Base-by-base conservation (phyloP, 2,797 vertebrate genomes). In the Lepidocolaptes lacrymiger region DNA sequence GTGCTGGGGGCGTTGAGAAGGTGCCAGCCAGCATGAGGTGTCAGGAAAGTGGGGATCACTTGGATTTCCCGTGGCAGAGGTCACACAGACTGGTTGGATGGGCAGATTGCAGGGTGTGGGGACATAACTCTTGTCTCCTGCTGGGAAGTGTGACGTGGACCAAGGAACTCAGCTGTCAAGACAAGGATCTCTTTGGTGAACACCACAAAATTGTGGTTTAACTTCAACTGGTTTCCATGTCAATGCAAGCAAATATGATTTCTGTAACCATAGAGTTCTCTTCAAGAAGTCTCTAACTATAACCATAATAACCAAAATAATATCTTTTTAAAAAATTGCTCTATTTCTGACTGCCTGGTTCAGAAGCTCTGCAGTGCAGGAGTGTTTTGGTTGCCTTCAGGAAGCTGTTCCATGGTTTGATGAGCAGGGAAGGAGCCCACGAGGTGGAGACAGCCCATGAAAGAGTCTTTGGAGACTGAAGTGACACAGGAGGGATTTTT, bases 401-500 rank as follows among this genome's bases (percentile, higher is more conserved):
- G 58, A 87, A 46, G 24, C 24, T 66, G 7, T 58, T 27, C 37
- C 56, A 7, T 2, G 14, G 18, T 44, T 75, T 52, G 34, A 28
- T 37, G 63, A 54, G 41, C n/a, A 72, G 26, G 59, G 69, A 28
- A 76, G 63, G 30, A 79, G 32, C 24, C 48, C 61, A 7, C 0
- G 0, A 74, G 52, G 22, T n/a, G 36, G 72, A 52, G 73, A 55
- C 8, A 77, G 34, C 5, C 17, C 56, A 30, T 3, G 4, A 32
- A n/a, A 36, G 49, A 24, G 16, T 18, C 79, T 85, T 36, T 14
- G 36, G 64, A 63, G 59, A 39, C 22, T 41, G 67, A 17, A 1
- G 0, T 58, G 34, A 0, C 41, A 12, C 1, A 43, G 46, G 37
- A n/a, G 23, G 27, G 26, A 8, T 36, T 74, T 58, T 21, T 26